Percentiles rank a stretch among this genome's conserved stretches.
Evolutionary conservation across 2,888 invertebrate species (phyloP).

Genomic region (Polydesmus complanatus): DNA sequence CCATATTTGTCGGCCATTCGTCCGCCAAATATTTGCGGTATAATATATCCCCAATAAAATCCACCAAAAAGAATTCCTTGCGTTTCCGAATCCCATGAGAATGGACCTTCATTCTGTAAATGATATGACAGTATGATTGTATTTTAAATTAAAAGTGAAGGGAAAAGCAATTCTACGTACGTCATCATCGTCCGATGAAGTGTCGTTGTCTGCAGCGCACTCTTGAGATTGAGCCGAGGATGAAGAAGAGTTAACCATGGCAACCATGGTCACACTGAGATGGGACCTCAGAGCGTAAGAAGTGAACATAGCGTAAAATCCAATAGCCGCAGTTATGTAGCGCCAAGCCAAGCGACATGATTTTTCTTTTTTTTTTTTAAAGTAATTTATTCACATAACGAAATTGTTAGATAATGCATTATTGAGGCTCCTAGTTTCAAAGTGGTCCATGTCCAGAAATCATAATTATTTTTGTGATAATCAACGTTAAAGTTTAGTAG

Average conservation of each 20-base stretch:
- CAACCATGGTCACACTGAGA: constrained; percentile 15
- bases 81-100: constrained; percentile 24
- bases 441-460: too few species aligned
- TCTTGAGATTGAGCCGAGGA: neutral
- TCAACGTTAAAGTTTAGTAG: too few species aligned
- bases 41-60: constrained; percentile 85
- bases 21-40: constrained; percentile 81
- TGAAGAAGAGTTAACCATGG: constrained; percentile 9
- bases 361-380: too few species aligned
- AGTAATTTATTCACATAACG: too few species aligned
- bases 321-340: constrained; percentile 4
- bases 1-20: constrained; percentile 78
- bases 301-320: constrained; percentile 4
- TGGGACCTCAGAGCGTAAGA: constrained; percentile 13
- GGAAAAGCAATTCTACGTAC: too few species aligned
- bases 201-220: neutral
- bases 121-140: neutral
- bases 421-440: too few species aligned
- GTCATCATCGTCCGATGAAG: neutral
- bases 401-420: too few species aligned
- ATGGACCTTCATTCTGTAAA: constrained; percentile 1
- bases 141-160: too few species aligned
- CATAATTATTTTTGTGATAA: too few species aligned
- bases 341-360: constrained; percentile 9
- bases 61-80: constrained; percentile 65